These are phyloP conservation scores for Eurytoma californica DNA, from an alignment of 2,888 invertebrate species.

Conservation along the genomic window DNA sequence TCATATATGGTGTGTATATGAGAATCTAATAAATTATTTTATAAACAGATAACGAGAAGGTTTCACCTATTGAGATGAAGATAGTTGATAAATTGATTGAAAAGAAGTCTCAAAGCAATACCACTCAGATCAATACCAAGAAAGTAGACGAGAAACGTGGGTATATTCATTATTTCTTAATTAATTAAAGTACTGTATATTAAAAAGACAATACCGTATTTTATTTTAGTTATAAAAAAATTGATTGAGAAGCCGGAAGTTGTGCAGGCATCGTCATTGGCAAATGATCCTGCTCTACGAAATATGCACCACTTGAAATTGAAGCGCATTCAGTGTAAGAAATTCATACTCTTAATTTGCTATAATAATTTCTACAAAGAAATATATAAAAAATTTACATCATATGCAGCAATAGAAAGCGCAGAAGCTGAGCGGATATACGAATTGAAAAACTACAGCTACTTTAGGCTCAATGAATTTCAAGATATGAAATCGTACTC, in stretches of 20 bases:
- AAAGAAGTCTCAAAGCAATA: neutral
- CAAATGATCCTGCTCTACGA: neutral
- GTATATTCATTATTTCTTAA: neutral
- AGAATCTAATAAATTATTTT: neutral
- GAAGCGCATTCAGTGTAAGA: slow-evolving; percentile 32
- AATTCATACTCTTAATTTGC: neutral
- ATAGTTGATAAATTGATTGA: no score
- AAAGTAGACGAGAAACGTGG: neutral
- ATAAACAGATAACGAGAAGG: no score
- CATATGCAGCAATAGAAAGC: slow-evolving; percentile 44
- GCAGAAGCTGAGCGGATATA: slow-evolving; percentile 61
- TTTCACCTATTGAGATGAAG: no score
- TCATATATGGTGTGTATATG: no score
- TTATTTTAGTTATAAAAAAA: neutral
- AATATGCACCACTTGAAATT: slow-evolving; percentile 6
- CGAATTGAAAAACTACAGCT: slow-evolving; percentile 66
- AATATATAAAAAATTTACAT: neutral
- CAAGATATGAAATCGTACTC: neutral
- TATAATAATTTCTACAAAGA: neutral
- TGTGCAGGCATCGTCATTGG: neutral
- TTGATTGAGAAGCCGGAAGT: slow-evolving; percentile 33
- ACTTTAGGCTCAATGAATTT: slow-evolving; percentile 56
- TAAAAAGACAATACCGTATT: neutral
- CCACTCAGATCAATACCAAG: neutral
- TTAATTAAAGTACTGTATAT: neutral